Evolutionary conservation across 2,888 invertebrate genomes (phyloP), one percentile per base, ranked within the genome.

Genomic region (Selenia dentaria): DNA sequence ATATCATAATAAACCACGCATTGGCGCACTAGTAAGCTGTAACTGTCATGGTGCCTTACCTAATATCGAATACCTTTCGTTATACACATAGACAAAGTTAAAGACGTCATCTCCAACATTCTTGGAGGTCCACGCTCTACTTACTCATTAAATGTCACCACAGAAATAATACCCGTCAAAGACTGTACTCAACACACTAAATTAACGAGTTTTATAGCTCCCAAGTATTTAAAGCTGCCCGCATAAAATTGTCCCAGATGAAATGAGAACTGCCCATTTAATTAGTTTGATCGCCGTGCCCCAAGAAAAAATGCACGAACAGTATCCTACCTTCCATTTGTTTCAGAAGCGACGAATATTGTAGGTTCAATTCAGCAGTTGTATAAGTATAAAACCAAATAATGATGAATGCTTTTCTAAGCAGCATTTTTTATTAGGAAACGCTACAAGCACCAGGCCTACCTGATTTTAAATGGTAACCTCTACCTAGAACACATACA

Each of bases 241-340:
- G 63, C 83, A 80, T 86, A 80, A 85, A 86, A 80, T 81, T 79
- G 78, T 83, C 76, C 71, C 74, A 63, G 61, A 63, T 74, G 69
- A 80, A 81, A 83, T 80, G 77, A 75, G 79, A 79, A 71, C 65
- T 72, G 79, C 77, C 68, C 67, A 73, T 81, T 83, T 87, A 83
- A 87, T 87, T 87, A 85, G 79, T 77, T 77, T 70, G 76, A 74
- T 75, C 74, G 67, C 72, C 64, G 67, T 61, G 64, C 61, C 65
- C 11, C 5, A 6, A 26, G 26, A 26, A 18, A 25, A 34, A n/a
- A 6, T 22, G 2, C 4, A 12, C 13, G 6, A 8, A 37, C 20
- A 20, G 20, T 28, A 12, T 8, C 6, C 22, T 8, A 22, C 8
- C 22, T 22, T 8, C 22, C 16, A 16, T 16, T 16, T 16, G 4